phyloP scores from a whole-genome alignment of 2,113 vertebrate species.

The Ceuthmochares aereus region DNA sequence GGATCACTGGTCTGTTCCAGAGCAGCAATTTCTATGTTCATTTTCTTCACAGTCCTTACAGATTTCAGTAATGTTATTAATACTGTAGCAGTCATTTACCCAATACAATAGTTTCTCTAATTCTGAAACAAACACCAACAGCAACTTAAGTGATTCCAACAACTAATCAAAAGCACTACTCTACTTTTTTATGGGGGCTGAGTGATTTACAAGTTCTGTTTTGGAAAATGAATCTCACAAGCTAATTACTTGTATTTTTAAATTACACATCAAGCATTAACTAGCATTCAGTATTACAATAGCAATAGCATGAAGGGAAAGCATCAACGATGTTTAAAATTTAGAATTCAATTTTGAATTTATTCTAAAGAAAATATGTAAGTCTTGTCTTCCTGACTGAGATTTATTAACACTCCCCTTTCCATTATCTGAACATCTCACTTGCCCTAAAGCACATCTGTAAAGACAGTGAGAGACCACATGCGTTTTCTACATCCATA shows the following conservation, averaged over 20 bases:
- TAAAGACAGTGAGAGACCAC: slow-evolving; percentile 50
- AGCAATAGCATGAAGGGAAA: slow-evolving; percentile 34
- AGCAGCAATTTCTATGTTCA: slow-evolving; percentile 30
- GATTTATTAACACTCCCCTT: slow-evolving; percentile 69
- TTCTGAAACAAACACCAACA: slow-evolving; percentile 42
- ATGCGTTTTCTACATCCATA: slow-evolving; percentile 45
- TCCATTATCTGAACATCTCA: slow-evolving; percentile 69
- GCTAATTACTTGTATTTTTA: slow-evolving; percentile 55
- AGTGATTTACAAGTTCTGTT: slow-evolving; percentile 50
- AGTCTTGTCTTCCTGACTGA: slow-evolving; percentile 68
- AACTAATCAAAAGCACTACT: slow-evolving; percentile 29
- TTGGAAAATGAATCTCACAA: background rate
- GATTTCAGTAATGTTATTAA: slow-evolving; percentile 72
- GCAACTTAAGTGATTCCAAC: slow-evolving; percentile 32
- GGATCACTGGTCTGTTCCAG: slow-evolving; percentile 42
- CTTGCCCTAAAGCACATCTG: slow-evolving; percentile 69
- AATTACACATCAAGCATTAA: slow-evolving; percentile 36
- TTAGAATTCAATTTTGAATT: slow-evolving; percentile 69
- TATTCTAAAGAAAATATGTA: slow-evolving; percentile 66
- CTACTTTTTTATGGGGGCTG: slow-evolving; percentile 12
- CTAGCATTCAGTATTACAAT: slow-evolving; percentile 29
- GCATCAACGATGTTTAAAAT: slow-evolving; percentile 32
- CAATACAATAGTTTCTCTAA: slow-evolving; percentile 65
- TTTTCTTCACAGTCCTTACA: slow-evolving; percentile 60
- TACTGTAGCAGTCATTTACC: slow-evolving; percentile 53